These are phyloP conservation scores for Ornithorhynchus anatinus DNA, from an alignment of 2,113 vertebrate genomes.

Conservation along the genomic window DNA sequence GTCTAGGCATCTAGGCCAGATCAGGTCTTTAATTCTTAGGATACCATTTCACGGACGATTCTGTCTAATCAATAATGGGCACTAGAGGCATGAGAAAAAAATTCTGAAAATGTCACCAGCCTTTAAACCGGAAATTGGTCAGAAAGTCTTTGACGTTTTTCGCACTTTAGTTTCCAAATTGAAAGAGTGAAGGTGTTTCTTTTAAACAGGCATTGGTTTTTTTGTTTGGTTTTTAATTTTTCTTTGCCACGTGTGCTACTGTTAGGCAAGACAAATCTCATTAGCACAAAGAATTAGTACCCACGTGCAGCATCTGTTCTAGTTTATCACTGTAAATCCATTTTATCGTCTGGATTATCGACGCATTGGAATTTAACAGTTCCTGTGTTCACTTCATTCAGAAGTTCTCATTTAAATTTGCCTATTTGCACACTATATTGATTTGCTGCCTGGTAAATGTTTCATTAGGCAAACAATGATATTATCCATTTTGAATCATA, in stretches of 20 bases:
- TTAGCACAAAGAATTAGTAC: fast-evolving
- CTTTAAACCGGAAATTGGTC: neutral
- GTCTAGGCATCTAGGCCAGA: fast-evolving
- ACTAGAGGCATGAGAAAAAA: neutral
- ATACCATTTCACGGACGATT: neutral
- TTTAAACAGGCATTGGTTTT: neutral
- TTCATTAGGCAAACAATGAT: fast-evolving
- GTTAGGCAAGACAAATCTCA: fast-evolving
- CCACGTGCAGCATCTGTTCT: fast-evolving
- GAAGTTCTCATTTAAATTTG: neutral
- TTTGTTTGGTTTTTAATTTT: too few relatives aligned
- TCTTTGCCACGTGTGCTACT: neutral
- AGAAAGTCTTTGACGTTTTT: neutral
- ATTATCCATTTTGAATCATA: fast-evolving
- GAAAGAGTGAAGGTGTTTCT: neutral
- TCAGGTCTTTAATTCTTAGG: fast-evolving
- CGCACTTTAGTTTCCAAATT: neutral
- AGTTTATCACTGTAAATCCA: fast-evolving
- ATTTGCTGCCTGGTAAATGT: fast-evolving
- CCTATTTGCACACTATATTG: neutral
- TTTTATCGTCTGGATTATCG: neutral
- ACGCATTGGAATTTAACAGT: too few relatives aligned
- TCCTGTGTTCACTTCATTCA: neutral
- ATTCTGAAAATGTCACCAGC: neutral
- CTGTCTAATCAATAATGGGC: neutral